phyloP scores from a whole-genome alignment of 2,113 vertebrate genomes.

The Marmota flaviventris region DNA sequence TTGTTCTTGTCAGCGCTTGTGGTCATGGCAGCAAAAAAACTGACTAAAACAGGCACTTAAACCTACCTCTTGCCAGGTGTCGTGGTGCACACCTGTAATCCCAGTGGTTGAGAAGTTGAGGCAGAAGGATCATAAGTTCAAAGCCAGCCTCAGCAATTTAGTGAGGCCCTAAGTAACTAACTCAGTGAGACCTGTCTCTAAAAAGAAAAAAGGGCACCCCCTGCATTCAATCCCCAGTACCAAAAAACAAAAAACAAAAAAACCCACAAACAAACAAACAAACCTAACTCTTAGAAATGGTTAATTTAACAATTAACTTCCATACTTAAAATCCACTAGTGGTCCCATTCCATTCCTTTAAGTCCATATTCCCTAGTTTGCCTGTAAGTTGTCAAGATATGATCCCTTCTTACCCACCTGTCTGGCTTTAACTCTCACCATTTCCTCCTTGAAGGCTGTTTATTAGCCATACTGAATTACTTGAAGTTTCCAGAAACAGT shows the following conservation, averaged over 20 bases:
- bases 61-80: neutral
- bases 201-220: too few relatives aligned
- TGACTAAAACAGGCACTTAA: neutral
- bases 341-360: neutral
- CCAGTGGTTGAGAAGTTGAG: too few relatives aligned
- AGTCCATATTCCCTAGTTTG: neutral
- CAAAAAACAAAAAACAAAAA: too few relatives aligned
- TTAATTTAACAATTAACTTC: slow-evolving; percentile 9
- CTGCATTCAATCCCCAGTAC: too few relatives aligned
- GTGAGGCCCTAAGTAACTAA: too few relatives aligned
- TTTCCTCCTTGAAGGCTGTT: neutral
- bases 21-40: too few relatives aligned
- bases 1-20: too few relatives aligned
- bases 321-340: neutral
- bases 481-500: neutral
- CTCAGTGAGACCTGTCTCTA: too few relatives aligned
- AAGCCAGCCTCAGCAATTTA: too few relatives aligned
- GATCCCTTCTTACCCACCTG: neutral
- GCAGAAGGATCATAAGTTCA: too few relatives aligned
- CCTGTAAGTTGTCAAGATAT: neutral
- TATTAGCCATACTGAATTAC: neutral
- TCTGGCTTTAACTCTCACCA: neutral
- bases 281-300: slow-evolving; percentile 16
- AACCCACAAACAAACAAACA: too few relatives aligned
- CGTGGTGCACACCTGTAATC: too few relatives aligned